Evolutionary conservation across 2,113 vertebrate species (phyloP).

Genomic region (Phrynosoma platyrhinos): DNA sequence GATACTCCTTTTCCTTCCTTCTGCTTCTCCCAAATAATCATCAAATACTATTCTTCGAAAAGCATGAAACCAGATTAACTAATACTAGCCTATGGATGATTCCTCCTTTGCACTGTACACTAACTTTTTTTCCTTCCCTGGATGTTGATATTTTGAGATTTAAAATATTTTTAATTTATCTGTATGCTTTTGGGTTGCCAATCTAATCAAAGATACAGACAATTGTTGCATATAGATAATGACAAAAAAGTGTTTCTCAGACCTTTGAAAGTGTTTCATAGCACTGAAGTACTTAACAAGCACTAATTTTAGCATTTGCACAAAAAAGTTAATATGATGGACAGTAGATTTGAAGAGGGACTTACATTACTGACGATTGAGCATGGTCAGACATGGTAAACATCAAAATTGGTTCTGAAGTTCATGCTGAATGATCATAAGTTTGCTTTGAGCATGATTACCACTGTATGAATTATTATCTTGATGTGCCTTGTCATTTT

Average conservation of each 20-base stretch:
- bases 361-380: neutral
- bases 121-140: conserved; percentile 66
- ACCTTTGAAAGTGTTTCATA: neutral
- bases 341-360: conserved; percentile 17
- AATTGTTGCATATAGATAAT: neutral
- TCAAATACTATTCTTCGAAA: conserved; percentile 48
- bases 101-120: conserved; percentile 50
- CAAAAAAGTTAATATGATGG: neutral
- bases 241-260: neutral
- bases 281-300: neutral
- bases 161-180: conserved; percentile 21
- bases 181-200: neutral
- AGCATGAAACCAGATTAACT: conserved; percentile 51
- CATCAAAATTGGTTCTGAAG: neutral
- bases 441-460: neutral
- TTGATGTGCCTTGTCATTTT: neutral
- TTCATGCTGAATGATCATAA: neutral
- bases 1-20: conserved; percentile 67
- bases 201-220: neutral
- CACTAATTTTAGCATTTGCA: neutral
- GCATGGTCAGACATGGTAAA: neutral
- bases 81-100: conserved; percentile 48
- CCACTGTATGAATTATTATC: neutral
- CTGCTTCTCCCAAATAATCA: conserved; percentile 52
- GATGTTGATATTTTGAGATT: conserved; percentile 13